These are phyloP conservation scores for Vipera latastei DNA, from an alignment of 2,797 vertebrate species.

Conservation along the genomic window DNA sequence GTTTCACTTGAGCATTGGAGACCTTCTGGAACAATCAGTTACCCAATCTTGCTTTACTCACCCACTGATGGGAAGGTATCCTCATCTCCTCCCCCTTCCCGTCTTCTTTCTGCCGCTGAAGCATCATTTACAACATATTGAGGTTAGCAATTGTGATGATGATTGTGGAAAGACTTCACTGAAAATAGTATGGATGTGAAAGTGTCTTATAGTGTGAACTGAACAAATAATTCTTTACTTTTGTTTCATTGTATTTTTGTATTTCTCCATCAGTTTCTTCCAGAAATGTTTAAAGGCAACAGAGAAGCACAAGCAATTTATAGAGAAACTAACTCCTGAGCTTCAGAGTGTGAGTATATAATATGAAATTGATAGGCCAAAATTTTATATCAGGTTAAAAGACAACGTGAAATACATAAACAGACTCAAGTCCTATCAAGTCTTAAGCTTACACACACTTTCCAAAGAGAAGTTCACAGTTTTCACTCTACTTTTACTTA, in stretches of 20 bases:
- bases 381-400: background rate
- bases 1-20: background rate
- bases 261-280: conserved; percentile 75
- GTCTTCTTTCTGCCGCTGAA: background rate
- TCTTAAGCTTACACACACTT: background rate
- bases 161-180: background rate
- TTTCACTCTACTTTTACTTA: background rate
- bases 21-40: background rate
- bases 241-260: background rate
- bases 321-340: conserved; percentile 75
- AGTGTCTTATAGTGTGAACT: background rate
- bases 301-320: conserved; percentile 78
- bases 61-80: background rate
- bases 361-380: background rate
- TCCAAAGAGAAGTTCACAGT: background rate
- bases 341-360: conserved; percentile 63
- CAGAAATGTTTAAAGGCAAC: conserved; percentile 81
- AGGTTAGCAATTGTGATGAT: background rate
- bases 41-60: background rate
- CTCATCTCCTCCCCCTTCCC: background rate
- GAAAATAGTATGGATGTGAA: background rate
- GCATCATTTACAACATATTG: background rate
- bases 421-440: background rate
- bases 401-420: background rate
- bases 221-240: background rate